These are phyloP conservation scores for Drosophila bipectinata DNA, from an alignment of 1,140 invertebrate genomes.

Conservation along the genomic window DNA sequence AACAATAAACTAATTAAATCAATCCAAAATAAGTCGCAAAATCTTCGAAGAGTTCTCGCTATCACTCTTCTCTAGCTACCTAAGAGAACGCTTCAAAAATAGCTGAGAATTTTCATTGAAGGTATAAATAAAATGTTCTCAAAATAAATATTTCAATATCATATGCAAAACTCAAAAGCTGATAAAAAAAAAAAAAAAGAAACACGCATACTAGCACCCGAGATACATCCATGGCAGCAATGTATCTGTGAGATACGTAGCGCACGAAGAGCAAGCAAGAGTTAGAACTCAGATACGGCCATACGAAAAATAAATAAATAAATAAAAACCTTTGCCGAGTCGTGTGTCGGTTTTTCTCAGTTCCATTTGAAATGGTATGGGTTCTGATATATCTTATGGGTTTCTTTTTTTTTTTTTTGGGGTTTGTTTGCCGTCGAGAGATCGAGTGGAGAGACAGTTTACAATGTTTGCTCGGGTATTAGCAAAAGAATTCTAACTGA, in stretches of 20 bases:
- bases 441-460: slow-evolving; percentile 27
- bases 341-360: slow-evolving; percentile 35
- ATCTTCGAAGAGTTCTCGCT: slow-evolving; percentile 27
- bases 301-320: slow-evolving; percentile 13
- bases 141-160: slow-evolving; percentile 58
- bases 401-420: slow-evolving; percentile 1
- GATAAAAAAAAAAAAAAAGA: slow-evolving; percentile 24
- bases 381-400: slow-evolving; percentile 6
- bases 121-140: slow-evolving; percentile 65
- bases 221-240: slow-evolving; percentile 4
- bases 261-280: slow-evolving; percentile 23
- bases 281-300: slow-evolving; percentile 2
- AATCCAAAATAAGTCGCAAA: slow-evolving; percentile 73
- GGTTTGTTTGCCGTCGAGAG: slow-evolving; percentile 46
- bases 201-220: slow-evolving; percentile 5
- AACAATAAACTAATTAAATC: slow-evolving; percentile 79
- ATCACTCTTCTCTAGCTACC: neutral
- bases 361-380: slow-evolving; percentile 1
- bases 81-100: slow-evolving; percentile 48
- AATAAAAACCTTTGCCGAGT: slow-evolving; percentile 21
- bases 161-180: slow-evolving; percentile 49
- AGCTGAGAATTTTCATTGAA: slow-evolving; percentile 55
- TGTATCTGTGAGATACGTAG: slow-evolving; percentile 56
- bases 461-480: slow-evolving; percentile 58
- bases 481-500: slow-evolving; percentile 52